These are phyloP conservation scores for Parthenolecanium corni DNA, from an alignment of 2,888 invertebrate species.

Conservation along the genomic window DNA sequence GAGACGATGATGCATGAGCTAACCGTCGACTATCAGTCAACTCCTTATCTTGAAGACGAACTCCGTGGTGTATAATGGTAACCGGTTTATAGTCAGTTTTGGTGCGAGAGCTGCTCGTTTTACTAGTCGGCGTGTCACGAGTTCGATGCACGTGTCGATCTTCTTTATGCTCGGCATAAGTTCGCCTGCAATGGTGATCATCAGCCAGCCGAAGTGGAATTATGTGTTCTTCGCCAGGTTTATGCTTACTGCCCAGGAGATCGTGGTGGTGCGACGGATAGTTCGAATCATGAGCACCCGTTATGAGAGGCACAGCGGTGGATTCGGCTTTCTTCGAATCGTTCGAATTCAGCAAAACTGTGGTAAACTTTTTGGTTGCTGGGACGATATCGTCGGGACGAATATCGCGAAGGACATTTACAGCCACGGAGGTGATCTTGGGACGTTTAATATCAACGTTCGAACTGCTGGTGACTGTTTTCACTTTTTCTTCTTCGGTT, in stretches of 20 bases:
- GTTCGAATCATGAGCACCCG: too few species aligned
- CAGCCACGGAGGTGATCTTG: neutral
- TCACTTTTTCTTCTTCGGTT: constrained; percentile 6
- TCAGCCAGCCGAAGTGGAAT: too few species aligned
- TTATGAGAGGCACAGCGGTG: too few species aligned
- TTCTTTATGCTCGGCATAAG: too few species aligned
- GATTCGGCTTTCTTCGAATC: neutral
- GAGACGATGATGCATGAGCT: too few species aligned
- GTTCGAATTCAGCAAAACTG: neutral
- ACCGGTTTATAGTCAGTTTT: neutral
- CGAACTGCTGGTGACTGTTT: neutral
- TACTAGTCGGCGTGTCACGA: neutral
- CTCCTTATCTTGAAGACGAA: neutral
- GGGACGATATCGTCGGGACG: neutral
- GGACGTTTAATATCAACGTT: constrained; percentile 9
- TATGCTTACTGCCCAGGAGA: too few species aligned
- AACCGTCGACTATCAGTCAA: neutral
- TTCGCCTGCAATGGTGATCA: too few species aligned
- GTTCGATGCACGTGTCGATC: too few species aligned
- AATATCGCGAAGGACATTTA: neutral
- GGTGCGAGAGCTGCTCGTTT: too few species aligned
- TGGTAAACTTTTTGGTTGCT: neutral
- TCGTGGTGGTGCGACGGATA: too few species aligned
- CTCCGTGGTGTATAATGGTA: neutral
- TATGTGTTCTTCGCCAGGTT: too few species aligned